These are phyloP conservation scores for Candidula unifasciata DNA, from an alignment of 2,888 invertebrate species.

Conservation along the genomic window DNA sequence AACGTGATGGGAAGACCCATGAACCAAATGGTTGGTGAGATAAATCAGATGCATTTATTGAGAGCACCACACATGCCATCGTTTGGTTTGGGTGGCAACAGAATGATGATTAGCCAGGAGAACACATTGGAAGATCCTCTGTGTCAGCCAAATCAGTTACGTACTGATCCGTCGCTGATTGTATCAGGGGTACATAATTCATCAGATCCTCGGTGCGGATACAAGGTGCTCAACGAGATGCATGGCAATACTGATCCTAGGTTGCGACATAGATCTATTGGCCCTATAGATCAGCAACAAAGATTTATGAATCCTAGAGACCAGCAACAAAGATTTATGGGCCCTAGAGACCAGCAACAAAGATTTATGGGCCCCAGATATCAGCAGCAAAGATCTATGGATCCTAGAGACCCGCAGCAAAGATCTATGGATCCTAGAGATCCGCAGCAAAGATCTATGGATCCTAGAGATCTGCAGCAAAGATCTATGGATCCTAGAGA, in stretches of 20 bases:
- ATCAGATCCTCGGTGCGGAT: constrained; percentile 33
- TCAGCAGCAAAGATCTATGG: not conserved
- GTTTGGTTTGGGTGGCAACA: not conserved
- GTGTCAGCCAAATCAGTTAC: not conserved
- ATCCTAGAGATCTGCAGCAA: constrained; percentile 10
- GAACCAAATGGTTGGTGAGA: not conserved
- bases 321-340: not conserved
- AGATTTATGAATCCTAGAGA: not conserved
- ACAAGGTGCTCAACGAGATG: not conserved
- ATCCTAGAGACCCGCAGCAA: constrained; percentile 10
- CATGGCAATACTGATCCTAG: constrained; percentile 34
- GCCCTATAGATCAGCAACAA: constrained; percentile 1
- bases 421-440: not conserved
- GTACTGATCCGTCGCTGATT: not conserved
- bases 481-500: not conserved
- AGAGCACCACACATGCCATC: constrained; percentile 2
- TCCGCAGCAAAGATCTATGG: not conserved
- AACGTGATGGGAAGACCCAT: not conserved
- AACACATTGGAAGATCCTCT: constrained; percentile 4
- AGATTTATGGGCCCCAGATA: not conserved
- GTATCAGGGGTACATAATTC: constrained; percentile 25
- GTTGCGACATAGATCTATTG: constrained; percentile 11
- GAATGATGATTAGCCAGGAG: not conserved
- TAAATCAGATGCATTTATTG: not conserved
- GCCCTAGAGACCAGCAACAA: constrained; percentile 7